phyloP scores from a whole-genome alignment of 92 coral and sea anemone genomes.

The Zoanthus sociatus region DNA sequence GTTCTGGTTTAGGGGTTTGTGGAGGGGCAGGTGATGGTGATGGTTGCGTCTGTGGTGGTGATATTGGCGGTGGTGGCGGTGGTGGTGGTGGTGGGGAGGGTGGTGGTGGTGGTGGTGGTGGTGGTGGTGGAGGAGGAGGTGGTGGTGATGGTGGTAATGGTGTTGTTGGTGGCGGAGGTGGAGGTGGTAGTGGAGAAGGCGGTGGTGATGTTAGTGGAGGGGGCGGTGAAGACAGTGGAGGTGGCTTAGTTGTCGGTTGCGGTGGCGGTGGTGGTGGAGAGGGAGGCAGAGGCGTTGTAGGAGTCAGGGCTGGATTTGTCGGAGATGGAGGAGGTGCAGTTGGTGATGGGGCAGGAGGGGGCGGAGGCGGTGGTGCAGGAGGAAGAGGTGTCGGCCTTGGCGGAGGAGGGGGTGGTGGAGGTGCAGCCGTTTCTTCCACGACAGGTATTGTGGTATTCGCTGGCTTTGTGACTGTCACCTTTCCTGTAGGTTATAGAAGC shows the following conservation, averaged over 20 bases:
- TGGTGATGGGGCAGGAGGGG: constrained; percentile 3
- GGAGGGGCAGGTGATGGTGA: neutral
- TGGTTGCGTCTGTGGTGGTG: neutral
- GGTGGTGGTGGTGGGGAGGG: neutral
- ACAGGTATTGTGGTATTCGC: neutral
- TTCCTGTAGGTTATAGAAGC: neutral
- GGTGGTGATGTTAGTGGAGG: neutral
- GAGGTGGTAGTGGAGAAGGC: constrained; percentile 12
- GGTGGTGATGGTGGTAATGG: neutral
- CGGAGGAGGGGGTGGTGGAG: constrained; percentile 31
- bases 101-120: neutral
- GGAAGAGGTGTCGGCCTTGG: constrained; percentile 18
- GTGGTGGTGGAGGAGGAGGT: neutral
- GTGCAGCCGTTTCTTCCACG: constrained; percentile 6
- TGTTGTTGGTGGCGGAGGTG: constrained; percentile 2
- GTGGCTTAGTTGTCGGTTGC: neutral
- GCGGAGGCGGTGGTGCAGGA: constrained; percentile 31
- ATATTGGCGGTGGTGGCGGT: neutral
- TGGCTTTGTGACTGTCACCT: neutral
- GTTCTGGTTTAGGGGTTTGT: neutral
- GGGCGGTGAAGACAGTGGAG: neutral
- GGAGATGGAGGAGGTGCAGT: constrained; percentile 9
- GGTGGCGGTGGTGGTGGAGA: constrained; percentile 21
- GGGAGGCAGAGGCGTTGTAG: neutral
- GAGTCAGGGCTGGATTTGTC: neutral